Percentiles rank a stretch among this genome's conserved stretches.
phyloP scores from a whole-genome alignment of 2,888 invertebrate species.

The Archaeoteleia sp. region DNA sequence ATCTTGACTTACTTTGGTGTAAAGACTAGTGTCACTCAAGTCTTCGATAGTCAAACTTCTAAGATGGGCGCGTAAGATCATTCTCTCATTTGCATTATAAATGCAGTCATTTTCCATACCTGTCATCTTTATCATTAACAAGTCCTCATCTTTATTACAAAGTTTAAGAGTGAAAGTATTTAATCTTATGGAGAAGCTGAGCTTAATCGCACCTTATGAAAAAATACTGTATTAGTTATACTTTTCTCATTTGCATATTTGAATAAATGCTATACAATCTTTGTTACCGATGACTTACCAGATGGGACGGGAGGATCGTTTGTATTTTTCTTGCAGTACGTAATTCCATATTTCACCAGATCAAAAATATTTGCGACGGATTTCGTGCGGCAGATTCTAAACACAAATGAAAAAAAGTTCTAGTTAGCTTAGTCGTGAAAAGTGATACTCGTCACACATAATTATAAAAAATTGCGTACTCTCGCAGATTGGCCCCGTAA shows the following conservation, averaged over 20 bases:
- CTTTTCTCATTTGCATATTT: too few species aligned
- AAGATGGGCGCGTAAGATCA: constrained; percentile 83
- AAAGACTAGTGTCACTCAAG: constrained; percentile 83
- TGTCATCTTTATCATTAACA: constrained; percentile 80
- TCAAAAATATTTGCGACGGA: constrained; percentile 57
- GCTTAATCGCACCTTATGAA: constrained; percentile 75
- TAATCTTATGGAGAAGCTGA: constrained; percentile 78
- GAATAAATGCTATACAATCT: too few species aligned
- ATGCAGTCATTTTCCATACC: constrained; percentile 85
- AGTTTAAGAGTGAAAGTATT: constrained; percentile 80
- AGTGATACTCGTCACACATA: too few species aligned
- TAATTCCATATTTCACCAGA: constrained; percentile 55
- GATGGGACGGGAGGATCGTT: constrained; percentile 84
- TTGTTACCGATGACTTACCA: constrained; percentile 70
- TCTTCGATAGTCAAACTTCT: constrained; percentile 83
- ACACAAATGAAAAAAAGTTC: constrained; percentile 33
- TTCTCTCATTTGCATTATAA: constrained; percentile 85
- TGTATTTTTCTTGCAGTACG: constrained; percentile 62
- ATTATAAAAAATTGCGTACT: constrained; percentile 79
- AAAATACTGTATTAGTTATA: too few species aligned
- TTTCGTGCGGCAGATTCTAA: constrained; percentile 59
- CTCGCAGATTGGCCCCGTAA: constrained; percentile 75
- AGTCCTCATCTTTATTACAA: constrained; percentile 83
- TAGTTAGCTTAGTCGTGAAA: too few species aligned
- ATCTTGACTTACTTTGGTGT: constrained; percentile 81